Conservation (phyloP, 2,113 vertebrate species). For the Fulica atra region DNA sequence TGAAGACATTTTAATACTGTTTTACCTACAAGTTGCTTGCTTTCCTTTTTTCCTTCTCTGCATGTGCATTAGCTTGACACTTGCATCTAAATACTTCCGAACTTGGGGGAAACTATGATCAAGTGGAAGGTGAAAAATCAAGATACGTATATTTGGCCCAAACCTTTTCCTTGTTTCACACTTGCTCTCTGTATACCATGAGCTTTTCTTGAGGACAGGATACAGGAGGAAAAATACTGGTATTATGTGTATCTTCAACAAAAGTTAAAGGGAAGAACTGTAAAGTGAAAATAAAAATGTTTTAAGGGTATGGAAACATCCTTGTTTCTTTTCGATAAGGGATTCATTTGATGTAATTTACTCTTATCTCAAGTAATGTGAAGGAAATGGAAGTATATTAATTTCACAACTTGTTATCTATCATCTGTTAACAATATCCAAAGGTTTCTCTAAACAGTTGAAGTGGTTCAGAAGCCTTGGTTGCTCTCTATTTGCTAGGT, state of each 20-base stretch:
- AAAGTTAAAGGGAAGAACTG: background rate
- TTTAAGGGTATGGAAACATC: background rate
- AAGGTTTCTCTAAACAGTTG: background rate
- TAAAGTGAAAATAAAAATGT: background rate
- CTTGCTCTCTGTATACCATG: background rate
- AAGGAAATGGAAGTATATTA: background rate
- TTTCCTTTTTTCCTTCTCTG: background rate
- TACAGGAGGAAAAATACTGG: background rate
- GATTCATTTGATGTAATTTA: background rate
- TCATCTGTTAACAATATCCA: constrained; percentile 1
- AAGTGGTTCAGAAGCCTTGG: background rate
- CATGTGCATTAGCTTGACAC: background rate
- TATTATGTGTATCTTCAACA: background rate
- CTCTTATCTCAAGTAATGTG: background rate
- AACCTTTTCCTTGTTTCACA: background rate
- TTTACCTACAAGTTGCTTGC: background rate
- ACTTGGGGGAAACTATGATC: background rate
- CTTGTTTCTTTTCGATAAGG: background rate
- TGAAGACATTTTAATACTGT: background rate
- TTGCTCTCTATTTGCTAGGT: background rate
- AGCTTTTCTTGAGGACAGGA: background rate
- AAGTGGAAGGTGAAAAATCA: background rate
- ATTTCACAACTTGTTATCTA: constrained; percentile 6
- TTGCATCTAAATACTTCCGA: background rate
- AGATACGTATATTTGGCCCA: accelerated